A percentile compares a stretch with the other conserved stretches of the same genome.
Conservation (phyloP, 2,113 vertebrate genomes). For the Crotophaga sulcirostris region DNA sequence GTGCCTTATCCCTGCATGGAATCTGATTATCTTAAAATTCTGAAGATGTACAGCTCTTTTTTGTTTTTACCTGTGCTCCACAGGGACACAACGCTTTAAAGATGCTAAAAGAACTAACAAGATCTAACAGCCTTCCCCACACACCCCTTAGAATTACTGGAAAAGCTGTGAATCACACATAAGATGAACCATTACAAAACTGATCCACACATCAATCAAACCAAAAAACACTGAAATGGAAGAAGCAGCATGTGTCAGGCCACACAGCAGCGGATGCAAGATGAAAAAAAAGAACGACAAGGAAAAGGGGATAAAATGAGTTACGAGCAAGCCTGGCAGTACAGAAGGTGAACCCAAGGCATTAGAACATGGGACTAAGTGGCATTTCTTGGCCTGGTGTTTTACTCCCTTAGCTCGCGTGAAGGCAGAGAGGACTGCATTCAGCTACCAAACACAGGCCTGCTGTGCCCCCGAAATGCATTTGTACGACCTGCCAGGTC, state of each 20-base stretch:
- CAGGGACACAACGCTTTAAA: background rate
- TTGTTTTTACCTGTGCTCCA: rapidly evolving
- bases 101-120: background rate
- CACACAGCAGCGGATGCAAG: background rate
- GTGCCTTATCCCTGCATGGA: background rate
- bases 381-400: background rate
- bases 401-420: background rate
- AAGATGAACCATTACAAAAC: background rate
- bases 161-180: background rate
- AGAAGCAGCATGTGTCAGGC: background rate
- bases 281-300: background rate
- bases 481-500: too few species aligned
- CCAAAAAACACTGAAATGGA: background rate
- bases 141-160: background rate
- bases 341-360: background rate
- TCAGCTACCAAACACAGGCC: background rate
- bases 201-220: background rate
- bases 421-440: background rate
- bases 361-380: too few species aligned
- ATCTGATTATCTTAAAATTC: background rate
- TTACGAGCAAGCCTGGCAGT: background rate
- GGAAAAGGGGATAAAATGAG: background rate
- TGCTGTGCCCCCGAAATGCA: too few species aligned
- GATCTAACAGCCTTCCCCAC: background rate
- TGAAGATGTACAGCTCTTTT: background rate